These are phyloP conservation scores for Microdon myrmicae DNA, from an alignment of 2,888 invertebrate genomes.

Conservation along the genomic window DNA sequence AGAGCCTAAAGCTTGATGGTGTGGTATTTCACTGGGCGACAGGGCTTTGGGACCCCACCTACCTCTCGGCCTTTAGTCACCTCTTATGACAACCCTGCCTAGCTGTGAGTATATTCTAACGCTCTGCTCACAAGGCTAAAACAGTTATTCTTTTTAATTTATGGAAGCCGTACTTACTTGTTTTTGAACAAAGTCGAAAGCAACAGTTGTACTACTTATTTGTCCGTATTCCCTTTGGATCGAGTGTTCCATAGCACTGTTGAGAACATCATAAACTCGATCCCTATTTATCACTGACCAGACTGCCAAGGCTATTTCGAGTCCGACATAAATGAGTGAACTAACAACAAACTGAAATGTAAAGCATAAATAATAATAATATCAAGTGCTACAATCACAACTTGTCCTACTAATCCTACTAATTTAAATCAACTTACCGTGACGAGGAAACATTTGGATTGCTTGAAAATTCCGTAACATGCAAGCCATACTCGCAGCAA, in stretches of 20 bases:
- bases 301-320: conserved; percentile 80
- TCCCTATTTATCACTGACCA: conserved; percentile 81
- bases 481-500: conserved; percentile 83
- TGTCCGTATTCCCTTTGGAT: conserved; percentile 74
- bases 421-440: conserved; percentile 70
- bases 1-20: too few species aligned
- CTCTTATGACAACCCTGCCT: too few species aligned
- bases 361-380: conserved; percentile 2
- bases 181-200: conserved; percentile 76
- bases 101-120: too few species aligned
- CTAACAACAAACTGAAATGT: conserved; percentile 78
- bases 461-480: conserved; percentile 83
- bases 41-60: too few species aligned
- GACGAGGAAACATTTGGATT: conserved; percentile 81
- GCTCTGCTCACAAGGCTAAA: too few species aligned
- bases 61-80: too few species aligned
- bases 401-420: conserved; percentile 25
- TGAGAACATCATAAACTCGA: conserved; percentile 73
- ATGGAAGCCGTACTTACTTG: conserved; percentile 66
- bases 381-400: conserved; percentile 16
- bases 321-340: conserved; percentile 79
- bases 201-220: conserved; percentile 69
- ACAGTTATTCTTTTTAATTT: conserved; percentile 4
- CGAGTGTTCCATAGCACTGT: conserved; percentile 72
- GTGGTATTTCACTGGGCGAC: too few species aligned